These are phyloP conservation scores for Sphenopsis melanotis DNA, from an alignment of 2,797 vertebrate species.

Conservation along the genomic window DNA sequence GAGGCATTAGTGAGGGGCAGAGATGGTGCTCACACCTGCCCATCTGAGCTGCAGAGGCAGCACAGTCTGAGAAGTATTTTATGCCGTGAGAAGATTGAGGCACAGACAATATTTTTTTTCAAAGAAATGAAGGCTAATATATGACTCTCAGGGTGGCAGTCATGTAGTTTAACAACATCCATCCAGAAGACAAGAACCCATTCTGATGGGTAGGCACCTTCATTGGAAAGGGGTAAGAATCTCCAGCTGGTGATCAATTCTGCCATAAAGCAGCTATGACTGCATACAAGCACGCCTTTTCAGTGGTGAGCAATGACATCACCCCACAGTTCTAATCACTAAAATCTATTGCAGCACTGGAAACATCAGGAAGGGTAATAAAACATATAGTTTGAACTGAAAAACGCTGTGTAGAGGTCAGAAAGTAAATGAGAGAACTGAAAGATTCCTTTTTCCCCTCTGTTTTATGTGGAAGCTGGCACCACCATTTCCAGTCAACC, in stretches of 20 bases:
- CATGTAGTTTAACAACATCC: neutral
- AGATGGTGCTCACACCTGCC: neutral
- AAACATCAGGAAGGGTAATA: neutral
- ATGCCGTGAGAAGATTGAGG: neutral
- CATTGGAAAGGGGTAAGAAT: neutral
- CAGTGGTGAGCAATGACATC: neutral
- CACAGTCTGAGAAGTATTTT: neutral
- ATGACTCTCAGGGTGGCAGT: neutral
- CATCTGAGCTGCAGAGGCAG: neutral
- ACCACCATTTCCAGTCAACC: neutral
- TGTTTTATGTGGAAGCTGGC: neutral
- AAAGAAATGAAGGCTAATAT: neutral
- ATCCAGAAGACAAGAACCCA: neutral
- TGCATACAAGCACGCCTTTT: neutral
- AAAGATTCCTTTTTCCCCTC: neutral
- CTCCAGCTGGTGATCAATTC: neutral
- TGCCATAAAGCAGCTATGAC: neutral
- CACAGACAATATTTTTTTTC: neutral
- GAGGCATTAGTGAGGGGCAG: neutral
- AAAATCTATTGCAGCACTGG: neutral
- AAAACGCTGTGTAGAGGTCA: neutral
- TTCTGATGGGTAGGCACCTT: neutral
- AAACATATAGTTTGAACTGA: neutral
- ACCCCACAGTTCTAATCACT: neutral
- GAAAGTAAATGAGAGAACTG: neutral